Evolutionary conservation across 2,888 invertebrate species (phyloP).

Genomic region (Volucella zonaria): DNA sequence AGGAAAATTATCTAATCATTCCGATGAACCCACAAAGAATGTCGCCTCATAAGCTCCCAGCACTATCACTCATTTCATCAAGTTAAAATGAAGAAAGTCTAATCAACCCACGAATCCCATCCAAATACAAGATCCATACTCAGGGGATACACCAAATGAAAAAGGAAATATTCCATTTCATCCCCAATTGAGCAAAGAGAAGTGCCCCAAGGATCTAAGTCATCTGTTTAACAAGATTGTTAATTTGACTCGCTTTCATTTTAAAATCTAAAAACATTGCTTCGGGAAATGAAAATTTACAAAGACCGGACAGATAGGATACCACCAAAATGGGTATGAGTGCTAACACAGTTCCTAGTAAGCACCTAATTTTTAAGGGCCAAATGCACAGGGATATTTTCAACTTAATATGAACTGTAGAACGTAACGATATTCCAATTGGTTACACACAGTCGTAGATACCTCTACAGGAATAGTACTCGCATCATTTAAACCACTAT

Average conservation of each 20-base stretch:
- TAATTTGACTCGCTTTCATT: constrained; percentile 25
- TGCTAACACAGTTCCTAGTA: constrained; percentile 19
- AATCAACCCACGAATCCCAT: neutral
- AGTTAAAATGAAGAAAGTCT: neutral
- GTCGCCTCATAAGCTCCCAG: neutral
- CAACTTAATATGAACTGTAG: constrained; percentile 2
- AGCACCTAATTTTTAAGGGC: constrained; percentile 31
- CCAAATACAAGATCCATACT: neutral
- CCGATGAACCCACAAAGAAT: neutral
- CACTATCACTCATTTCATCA: neutral
- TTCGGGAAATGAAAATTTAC: constrained; percentile 3
- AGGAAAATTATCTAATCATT: constrained; percentile 2
- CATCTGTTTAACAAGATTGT: constrained; percentile 45
- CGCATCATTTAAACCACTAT: neutral
- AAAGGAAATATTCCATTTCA: constrained; percentile 35
- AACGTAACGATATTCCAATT: constrained; percentile 62
- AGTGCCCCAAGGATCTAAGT: constrained; percentile 19
- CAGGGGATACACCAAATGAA: neutral
- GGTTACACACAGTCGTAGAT: constrained; percentile 47
- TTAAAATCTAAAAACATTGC: constrained; percentile 28
- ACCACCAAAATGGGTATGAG: neutral
- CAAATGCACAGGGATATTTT: constrained; percentile 40
- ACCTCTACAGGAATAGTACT: constrained; percentile 15
- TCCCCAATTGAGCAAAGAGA: constrained; percentile 29
- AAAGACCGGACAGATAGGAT: neutral